Evolutionary conservation across 2,113 vertebrate species (phyloP).

Genomic region (Pardalotus punctatus): DNA sequence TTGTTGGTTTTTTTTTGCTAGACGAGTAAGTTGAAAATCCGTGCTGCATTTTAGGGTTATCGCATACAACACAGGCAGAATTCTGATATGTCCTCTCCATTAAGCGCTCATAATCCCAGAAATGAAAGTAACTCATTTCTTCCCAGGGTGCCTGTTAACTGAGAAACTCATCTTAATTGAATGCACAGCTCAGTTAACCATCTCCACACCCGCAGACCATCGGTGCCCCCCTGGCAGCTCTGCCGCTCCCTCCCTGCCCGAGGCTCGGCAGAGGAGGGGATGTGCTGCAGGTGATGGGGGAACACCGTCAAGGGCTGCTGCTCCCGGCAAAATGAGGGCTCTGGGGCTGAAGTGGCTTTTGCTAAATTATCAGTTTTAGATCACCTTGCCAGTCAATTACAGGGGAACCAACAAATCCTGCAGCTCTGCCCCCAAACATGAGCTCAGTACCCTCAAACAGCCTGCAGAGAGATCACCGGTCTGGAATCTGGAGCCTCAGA

Average conservation of each 20-base stretch:
- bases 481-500: neutral
- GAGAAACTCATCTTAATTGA: slow-evolving; percentile 70
- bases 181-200: slow-evolving; percentile 68
- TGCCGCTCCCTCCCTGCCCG: slow-evolving; percentile 15
- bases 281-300: neutral
- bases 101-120: slow-evolving; percentile 69
- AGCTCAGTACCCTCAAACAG: neutral
- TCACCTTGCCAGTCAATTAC: slow-evolving; percentile 1
- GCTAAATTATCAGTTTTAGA: neutral
- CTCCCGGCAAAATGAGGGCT: slow-evolving; percentile 36
- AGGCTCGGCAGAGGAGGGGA: slow-evolving; percentile 6
- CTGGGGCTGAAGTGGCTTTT: neutral
- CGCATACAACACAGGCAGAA: slow-evolving; percentile 27
- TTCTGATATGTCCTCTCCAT: slow-evolving; percentile 67
- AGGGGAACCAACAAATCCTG: slow-evolving; percentile 30
- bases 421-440: neutral
- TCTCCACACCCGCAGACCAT: slow-evolving; percentile 49
- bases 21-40: slow-evolving; percentile 44
- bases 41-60: slow-evolving; percentile 28
- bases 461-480: neutral
- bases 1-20: neutral
- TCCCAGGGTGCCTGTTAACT: slow-evolving; percentile 74
- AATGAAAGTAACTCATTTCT: slow-evolving; percentile 64
- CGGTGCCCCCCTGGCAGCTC: slow-evolving; percentile 45
- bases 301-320: neutral